A percentile compares a stretch with the other conserved stretches of the same genome.
Evolutionary conservation across 1,140 invertebrate genomes (phyloP).

Genomic region (Batillaria attramentaria): DNA sequence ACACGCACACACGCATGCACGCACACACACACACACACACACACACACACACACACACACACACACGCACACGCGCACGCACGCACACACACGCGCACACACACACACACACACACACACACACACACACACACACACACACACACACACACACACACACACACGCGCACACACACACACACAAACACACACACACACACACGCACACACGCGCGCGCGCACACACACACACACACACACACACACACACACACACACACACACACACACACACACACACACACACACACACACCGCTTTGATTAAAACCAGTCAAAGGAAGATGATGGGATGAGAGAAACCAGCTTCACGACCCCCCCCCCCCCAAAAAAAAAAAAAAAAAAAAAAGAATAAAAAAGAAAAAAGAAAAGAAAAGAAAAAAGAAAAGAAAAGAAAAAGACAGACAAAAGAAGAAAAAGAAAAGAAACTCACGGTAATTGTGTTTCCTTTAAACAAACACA

Average conservation of each 20-base stretch:
- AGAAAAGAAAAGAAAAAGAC: too few relatives aligned
- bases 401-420: too few relatives aligned
- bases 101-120: neutral
- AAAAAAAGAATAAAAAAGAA: too few relatives aligned
- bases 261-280: slow-evolving; percentile 5
- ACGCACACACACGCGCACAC: neutral
- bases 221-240: slow-evolving; percentile 5
- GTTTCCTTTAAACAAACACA: too few relatives aligned
- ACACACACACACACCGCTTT: too few relatives aligned
- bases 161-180: neutral
- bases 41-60: neutral
- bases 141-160: slow-evolving; percentile 10
- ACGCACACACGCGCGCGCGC: neutral
- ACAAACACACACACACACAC: neutral
- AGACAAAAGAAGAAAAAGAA: too few relatives aligned
- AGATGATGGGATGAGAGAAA: too few relatives aligned
- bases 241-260: too few relatives aligned
- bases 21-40: neutral
- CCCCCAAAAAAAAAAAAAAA: too few relatives aligned
- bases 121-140: slow-evolving; percentile 16
- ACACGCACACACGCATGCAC: neutral
- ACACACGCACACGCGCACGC: neutral
- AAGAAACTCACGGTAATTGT: too few relatives aligned
- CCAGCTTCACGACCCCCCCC: too few relatives aligned
- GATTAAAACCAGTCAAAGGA: too few relatives aligned